Evolutionary conservation across 1,140 invertebrate genomes (phyloP).

Genomic region (Yoshiicerus persimilis): DNA sequence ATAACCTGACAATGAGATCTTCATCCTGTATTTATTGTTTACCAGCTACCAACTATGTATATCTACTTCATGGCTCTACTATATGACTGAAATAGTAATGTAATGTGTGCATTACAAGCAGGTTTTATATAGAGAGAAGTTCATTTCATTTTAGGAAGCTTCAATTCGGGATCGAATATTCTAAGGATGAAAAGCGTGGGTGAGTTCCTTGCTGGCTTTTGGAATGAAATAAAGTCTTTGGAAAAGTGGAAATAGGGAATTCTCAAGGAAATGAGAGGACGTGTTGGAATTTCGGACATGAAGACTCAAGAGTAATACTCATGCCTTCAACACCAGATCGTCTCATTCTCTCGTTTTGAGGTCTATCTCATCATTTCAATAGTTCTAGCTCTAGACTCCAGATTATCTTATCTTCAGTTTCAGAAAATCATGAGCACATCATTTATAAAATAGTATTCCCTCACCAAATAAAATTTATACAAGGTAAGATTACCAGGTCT

Average conservation of each 20-base stretch:
- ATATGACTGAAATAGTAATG: no score
- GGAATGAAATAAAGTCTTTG: not conserved
- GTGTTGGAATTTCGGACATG: constrained; percentile 37
- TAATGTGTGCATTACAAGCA: no score
- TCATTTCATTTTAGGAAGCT: not conserved
- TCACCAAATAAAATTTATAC: no score
- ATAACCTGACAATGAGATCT: not conserved
- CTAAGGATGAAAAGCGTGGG: not conserved
- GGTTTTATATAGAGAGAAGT: not conserved
- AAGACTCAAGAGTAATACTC: not conserved
- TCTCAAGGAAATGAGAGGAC: constrained; percentile 29
- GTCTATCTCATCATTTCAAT: not conserved
- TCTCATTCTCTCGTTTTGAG: not conserved
- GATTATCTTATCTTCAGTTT: not conserved
- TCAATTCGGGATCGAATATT: not conserved
- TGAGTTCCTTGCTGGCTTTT: not conserved
- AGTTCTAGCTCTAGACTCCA: not conserved
- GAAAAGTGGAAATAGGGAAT: constrained; percentile 18
- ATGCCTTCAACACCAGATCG: not conserved
- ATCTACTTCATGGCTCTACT: no score
- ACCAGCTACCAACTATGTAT: not conserved
- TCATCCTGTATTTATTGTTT: not conserved
- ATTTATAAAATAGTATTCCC: no score
- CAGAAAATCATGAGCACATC: no score
- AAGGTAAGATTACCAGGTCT: no score